Conservation (phyloP, 1,140 invertebrate species). For the Coboldia fuscipes region DNA sequence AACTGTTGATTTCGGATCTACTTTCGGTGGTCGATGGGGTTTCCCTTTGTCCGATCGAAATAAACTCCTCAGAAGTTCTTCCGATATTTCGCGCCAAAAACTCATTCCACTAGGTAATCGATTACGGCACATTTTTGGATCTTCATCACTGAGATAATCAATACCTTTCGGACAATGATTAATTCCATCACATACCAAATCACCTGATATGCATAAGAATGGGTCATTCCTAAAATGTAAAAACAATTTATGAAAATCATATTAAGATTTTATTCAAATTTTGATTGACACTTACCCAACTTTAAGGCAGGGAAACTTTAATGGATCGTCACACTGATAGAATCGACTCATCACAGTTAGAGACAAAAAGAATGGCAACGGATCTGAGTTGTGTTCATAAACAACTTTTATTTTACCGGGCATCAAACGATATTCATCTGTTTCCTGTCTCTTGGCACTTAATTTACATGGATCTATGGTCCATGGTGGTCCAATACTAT, state of each 20-base stretch:
- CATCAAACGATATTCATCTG: conserved; percentile 17
- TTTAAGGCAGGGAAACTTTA: conserved; percentile 15
- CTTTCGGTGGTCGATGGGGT: neutral
- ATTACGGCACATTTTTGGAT: conserved; percentile 20
- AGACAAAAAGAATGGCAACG: conserved; percentile 17
- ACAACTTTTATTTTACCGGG: conserved; percentile 16
- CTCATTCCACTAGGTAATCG: neutral
- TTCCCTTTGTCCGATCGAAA: neutral
- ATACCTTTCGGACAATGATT: conserved; percentile 33
- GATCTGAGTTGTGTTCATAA: conserved; percentile 15
- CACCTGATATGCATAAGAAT: conserved; percentile 30
- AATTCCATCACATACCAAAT: conserved; percentile 34
- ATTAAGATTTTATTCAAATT: neutral
- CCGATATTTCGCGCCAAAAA: neutral
- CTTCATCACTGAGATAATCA: conserved; percentile 25
- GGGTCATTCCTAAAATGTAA: conserved; percentile 15
- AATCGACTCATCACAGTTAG: conserved; percentile 18
- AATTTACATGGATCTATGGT: conserved; percentile 18
- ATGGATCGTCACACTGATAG: conserved; percentile 14
- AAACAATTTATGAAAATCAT: neutral
- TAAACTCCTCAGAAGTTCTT: neutral
- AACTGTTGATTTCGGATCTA: conserved; percentile 3
- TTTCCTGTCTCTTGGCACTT: conserved; percentile 12
- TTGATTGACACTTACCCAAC: conserved; percentile 12
- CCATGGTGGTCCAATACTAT: conserved; percentile 18